Evolutionary conservation across 2,888 invertebrate species (phyloP).

Genomic region (Nebria brevicollis): DNA sequence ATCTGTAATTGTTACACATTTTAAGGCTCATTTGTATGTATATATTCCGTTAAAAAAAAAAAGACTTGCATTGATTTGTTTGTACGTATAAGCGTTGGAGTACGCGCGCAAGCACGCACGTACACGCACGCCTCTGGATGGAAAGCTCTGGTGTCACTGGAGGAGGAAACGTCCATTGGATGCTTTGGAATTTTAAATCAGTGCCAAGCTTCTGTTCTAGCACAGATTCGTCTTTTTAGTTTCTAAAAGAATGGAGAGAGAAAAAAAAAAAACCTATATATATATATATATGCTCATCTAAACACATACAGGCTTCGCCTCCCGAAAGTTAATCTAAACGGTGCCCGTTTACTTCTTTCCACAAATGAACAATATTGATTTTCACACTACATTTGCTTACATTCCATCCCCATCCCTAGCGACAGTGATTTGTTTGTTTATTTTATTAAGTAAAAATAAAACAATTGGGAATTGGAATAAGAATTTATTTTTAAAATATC

Average conservation of each 20-base stretch:
- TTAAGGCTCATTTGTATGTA: no score
- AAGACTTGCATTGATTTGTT: no score
- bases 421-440: neutral
- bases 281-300: no score
- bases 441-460: neutral
- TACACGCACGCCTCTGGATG: neutral
- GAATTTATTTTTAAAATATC: no score
- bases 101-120: neutral
- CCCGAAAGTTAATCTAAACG: neutral
- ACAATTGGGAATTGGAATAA: neutral
- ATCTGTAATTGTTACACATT: no score
- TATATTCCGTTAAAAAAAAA: no score
- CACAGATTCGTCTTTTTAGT: neutral
- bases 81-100: no score
- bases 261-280: neutral
- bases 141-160: neutral
- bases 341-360: neutral
- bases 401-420: neutral
- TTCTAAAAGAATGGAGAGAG: neutral
- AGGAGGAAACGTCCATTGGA: neutral
- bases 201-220: neutral
- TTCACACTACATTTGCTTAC: slow-evolving; percentile 1
- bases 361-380: neutral
- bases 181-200: neutral
- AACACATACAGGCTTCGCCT: neutral